Percentiles rank a stretch among this genome's conserved stretches.
Conservation (phyloP, 2,888 invertebrate species). For the Polydrusus tereticollis region DNA sequence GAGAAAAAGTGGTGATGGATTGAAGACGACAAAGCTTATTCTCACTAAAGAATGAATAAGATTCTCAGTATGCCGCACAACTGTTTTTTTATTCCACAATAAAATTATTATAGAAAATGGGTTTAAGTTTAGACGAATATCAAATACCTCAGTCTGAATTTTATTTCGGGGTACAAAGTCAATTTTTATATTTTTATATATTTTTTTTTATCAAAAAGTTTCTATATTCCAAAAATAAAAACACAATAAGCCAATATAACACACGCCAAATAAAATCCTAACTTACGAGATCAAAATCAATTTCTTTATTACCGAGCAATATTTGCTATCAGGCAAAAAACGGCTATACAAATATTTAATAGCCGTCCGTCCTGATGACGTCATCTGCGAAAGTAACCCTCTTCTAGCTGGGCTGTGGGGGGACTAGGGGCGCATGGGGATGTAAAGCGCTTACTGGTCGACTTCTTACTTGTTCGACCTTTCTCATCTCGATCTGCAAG, state of each 20-base stretch:
- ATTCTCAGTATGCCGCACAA: no score
- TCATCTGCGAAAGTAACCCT: slow-evolving; percentile 68
- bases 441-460: slow-evolving; percentile 68
- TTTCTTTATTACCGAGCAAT: slow-evolving; percentile 30
- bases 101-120: no score
- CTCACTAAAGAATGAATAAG: no score
- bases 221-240: background rate
- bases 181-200: slow-evolving; percentile 4
- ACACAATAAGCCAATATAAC: background rate
- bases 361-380: slow-evolving; percentile 57
- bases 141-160: no score
- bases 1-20: no score
- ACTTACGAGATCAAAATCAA: slow-evolving; percentile 1
- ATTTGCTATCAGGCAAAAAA: slow-evolving; percentile 27
- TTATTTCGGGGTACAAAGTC: background rate
- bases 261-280: background rate
- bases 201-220: background rate
- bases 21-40: no score
- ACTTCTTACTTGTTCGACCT: slow-evolving; percentile 60
- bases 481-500: slow-evolving; percentile 58
- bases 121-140: no score
- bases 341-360: slow-evolving; percentile 2
- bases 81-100: no score
- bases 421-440: slow-evolving; percentile 71
- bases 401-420: slow-evolving; percentile 73